A percentile compares a stretch with the other conserved stretches of the same genome.
phyloP scores from a whole-genome alignment of 2,888 invertebrate genomes.

The Epiblema foenella region DNA sequence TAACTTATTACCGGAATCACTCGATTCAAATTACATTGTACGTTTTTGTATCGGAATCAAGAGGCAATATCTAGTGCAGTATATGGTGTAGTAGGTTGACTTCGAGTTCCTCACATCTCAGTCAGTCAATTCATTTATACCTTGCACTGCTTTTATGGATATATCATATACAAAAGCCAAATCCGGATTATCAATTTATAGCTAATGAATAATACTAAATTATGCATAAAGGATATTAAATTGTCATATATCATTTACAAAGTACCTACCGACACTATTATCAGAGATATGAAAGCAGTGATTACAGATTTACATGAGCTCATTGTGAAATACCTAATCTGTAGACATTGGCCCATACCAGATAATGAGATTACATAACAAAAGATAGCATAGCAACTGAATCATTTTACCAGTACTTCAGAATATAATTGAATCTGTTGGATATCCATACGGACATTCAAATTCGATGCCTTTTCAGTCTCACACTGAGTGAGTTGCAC shows the following conservation, averaged over 20 bases:
- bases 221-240: neutral
- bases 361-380: constrained; percentile 23
- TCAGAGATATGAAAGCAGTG: constrained; percentile 19
- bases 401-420: constrained; percentile 2
- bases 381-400: constrained; percentile 26
- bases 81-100: too few species aligned
- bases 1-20: too few species aligned
- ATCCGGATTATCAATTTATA: neutral
- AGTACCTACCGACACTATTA: constrained; percentile 6
- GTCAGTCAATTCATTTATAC: too few species aligned
- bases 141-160: too few species aligned
- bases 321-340: constrained; percentile 30
- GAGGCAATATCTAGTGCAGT: too few species aligned
- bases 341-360: constrained; percentile 21
- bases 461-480: too few species aligned
- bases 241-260: constrained; percentile 9
- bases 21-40: too few species aligned
- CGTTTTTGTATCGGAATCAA: too few species aligned
- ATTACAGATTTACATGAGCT: constrained; percentile 28
- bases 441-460: neutral
- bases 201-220: neutral
- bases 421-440: neutral
- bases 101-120: too few species aligned
- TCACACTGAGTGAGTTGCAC: too few species aligned
- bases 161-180: neutral